phyloP scores from a whole-genome alignment of 2,113 vertebrate species.

The Xiphophorus maculatus region DNA sequence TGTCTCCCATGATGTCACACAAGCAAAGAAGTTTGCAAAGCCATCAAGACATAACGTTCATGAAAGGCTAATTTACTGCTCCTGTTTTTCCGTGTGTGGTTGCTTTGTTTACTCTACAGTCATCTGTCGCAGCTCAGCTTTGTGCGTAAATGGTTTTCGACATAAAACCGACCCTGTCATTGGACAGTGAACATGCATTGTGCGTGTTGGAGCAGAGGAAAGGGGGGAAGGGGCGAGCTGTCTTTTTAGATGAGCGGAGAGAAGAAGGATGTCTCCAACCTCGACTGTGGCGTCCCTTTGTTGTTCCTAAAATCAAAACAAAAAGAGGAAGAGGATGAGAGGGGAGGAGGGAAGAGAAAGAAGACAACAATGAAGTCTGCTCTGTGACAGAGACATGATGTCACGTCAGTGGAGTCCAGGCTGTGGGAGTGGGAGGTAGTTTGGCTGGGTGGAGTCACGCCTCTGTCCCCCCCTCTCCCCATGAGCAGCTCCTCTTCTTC shows the following conservation, averaged over 20 bases:
- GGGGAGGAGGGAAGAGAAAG: conserved; percentile 42
- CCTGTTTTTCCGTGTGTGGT: not conserved
- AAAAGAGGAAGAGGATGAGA: conserved; percentile 54
- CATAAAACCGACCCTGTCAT: not conserved
- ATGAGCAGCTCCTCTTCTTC: conserved; percentile 27
- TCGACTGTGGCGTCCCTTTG: conserved; percentile 75
- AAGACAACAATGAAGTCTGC: conserved; percentile 71
- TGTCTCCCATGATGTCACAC: not conserved
- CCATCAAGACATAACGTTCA: not conserved
- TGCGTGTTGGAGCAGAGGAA: conserved; percentile 68
- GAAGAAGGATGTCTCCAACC: conserved; percentile 71
- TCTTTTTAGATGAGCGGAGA: conserved; percentile 64
- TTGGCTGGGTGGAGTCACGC: conserved; percentile 69
- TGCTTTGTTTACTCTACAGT: not conserved
- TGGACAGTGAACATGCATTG: conserved; percentile 49
- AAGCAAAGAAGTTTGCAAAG: not conserved
- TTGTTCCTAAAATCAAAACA: conserved; percentile 77
- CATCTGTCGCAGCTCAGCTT: conserved; percentile 31
- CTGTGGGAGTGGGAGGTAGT: conserved; percentile 65
- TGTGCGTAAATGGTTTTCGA: conserved; percentile 42
- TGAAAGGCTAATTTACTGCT: not conserved
- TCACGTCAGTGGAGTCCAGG: conserved; percentile 69
- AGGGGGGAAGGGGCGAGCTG: conserved; percentile 52
- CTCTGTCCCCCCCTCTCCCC: conserved; percentile 51
- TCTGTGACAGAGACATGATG: conserved; percentile 73